Evolutionary conservation across 2,888 invertebrate genomes (phyloP), one percentile per base, ranked within the genome.

Genomic region (Spatulosminthurus flaviceps): DNA sequence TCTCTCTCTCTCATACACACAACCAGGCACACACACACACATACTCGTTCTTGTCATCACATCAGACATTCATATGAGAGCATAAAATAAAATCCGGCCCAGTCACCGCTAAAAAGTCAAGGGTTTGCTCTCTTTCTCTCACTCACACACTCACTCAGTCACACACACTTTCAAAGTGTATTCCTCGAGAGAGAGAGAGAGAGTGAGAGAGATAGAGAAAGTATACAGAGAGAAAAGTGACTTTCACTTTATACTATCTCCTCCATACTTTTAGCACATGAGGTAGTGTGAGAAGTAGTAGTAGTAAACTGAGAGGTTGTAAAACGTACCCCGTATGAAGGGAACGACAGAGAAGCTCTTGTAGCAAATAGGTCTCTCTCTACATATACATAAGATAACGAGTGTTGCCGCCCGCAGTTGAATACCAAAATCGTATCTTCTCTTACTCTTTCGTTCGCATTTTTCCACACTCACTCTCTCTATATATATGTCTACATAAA

Each of bases 381-480:
- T 34, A 51, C 51, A 51, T 51, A n/a, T n/a, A 51, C 34, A 34
- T 69, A 34, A 69, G 34, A 34, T 28, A 66, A 66, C 28, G 66
- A 66, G 26, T 28, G 28, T 28, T 28, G 26, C 26, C 66, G 28
- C 28, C n/a, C 64, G 21, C n/a, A 69, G 69, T 69, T 69, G 69
- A 69, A 69, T 69, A 29, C 64, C 64, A 22, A 64, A n/a, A 64
- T 22, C 22, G 26, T 69, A 26, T 29, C 69, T 69, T 69, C 7
- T 29, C 69, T 69, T 66, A 11, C 24, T 28, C 16, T 66, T 24
- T 28, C 21, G 1, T 29, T 69, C 69, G n/a, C 34, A 11, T 21
- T 69, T 34, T 69, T 34, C 34, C 69, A 34, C n/a, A 1, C 29
- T 34, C n/a, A 4, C n/a, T 28, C 11, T 28, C 16, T 28, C 1